A percentile compares a stretch with the other conserved stretches of the same genome.
These are phyloP conservation scores for Atta texana DNA, from an alignment of 1,140 invertebrate genomes.

Conservation along the genomic window DNA sequence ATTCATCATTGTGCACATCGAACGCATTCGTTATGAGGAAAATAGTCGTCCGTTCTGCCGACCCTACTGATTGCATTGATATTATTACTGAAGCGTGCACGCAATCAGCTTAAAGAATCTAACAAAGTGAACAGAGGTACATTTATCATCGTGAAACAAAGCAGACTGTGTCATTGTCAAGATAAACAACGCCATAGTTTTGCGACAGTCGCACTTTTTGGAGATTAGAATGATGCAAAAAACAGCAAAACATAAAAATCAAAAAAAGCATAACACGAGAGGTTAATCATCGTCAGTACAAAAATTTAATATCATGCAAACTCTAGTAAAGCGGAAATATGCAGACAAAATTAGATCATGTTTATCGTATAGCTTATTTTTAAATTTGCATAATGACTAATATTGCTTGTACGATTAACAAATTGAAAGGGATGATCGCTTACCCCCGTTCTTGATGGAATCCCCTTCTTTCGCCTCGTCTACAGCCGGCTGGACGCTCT, in stretches of 20 bases:
- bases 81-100: slow-evolving; percentile 67
- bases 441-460: slow-evolving; percentile 82
- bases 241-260: background rate
- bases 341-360: background rate
- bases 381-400: background rate
- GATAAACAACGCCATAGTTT: slow-evolving; percentile 48
- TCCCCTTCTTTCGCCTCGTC: slow-evolving; percentile 83
- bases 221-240: background rate
- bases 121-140: slow-evolving; percentile 34
- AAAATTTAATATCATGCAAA: background rate
- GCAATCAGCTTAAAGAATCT: slow-evolving; percentile 58
- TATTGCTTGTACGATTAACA: background rate
- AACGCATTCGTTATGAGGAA: slow-evolving; percentile 33
- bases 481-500: slow-evolving; percentile 83
- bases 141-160: slow-evolving; percentile 59
- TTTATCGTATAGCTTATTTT: background rate
- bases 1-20: slow-evolving; percentile 8
- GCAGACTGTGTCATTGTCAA: slow-evolving; percentile 38
- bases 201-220: background rate
- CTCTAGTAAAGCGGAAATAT: background rate
- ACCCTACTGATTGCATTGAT: slow-evolving; percentile 63
- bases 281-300: slow-evolving; percentile 4
- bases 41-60: slow-evolving; percentile 39
- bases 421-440: slow-evolving; percentile 60
- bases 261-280: background rate